Evolutionary conservation across 2,888 invertebrate species (phyloP).

Genomic region (Brachypalpus laphriformis): DNA sequence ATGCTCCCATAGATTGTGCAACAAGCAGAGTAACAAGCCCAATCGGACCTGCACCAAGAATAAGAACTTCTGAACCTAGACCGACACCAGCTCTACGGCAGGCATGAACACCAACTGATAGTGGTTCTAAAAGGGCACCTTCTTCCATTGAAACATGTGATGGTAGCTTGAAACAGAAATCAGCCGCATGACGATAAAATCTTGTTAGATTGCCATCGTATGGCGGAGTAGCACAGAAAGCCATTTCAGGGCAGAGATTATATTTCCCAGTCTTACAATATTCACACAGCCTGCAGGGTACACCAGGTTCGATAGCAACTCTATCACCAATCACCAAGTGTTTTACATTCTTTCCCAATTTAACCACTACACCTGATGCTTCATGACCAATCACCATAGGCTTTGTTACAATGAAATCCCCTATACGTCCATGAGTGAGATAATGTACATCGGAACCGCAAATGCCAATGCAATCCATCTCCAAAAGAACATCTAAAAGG

Average conservation of each 20-base stretch:
- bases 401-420: slow-evolving; percentile 91
- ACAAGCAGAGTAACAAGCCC: slow-evolving; percentile 91
- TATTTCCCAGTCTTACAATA: slow-evolving; percentile 94
- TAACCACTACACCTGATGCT: slow-evolving; percentile 90
- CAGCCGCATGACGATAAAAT: slow-evolving; percentile 94
- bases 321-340: slow-evolving; percentile 91
- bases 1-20: slow-evolving; percentile 94
- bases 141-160: slow-evolving; percentile 95
- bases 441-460: slow-evolving; percentile 99
- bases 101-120: slow-evolving; percentile 97
- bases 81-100: slow-evolving; percentile 92
- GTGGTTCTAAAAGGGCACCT: slow-evolving; percentile 95
- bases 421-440: slow-evolving; percentile 92
- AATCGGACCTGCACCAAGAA: slow-evolving; percentile 94
- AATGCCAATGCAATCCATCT: slow-evolving; percentile 97
- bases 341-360: slow-evolving; percentile 89
- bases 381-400: slow-evolving; percentile 99
- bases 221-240: slow-evolving; percentile 98
- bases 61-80: slow-evolving; percentile 88
- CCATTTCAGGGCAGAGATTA: slow-evolving; percentile 94
- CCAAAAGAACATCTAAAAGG: slow-evolving; percentile 84
- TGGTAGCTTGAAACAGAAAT: slow-evolving; percentile 94
- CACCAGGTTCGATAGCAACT: slow-evolving; percentile 97
- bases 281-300: slow-evolving; percentile 92
- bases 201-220: slow-evolving; percentile 93